A percentile compares a stretch with the other conserved stretches of the same genome.
These are phyloP conservation scores for Drosophila kanekoi DNA, from an alignment of 2,888 invertebrate genomes.

Conservation along the genomic window DNA sequence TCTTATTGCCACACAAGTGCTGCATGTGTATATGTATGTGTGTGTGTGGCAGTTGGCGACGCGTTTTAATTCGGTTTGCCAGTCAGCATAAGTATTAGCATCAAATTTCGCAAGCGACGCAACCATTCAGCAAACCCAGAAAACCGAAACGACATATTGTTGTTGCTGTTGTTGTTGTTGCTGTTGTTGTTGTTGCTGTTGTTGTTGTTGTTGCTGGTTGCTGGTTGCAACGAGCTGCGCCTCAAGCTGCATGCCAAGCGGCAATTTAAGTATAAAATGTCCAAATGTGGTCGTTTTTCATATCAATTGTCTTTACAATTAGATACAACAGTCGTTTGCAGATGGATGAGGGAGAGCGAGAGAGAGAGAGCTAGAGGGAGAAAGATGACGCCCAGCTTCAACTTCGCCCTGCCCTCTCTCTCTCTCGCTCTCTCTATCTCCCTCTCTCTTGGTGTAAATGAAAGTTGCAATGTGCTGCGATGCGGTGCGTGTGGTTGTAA, in stretches of 20 bases:
- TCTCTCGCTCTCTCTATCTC: constrained; percentile 10
- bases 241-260: constrained; percentile 66
- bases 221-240: constrained; percentile 37
- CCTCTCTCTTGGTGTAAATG: constrained; percentile 53
- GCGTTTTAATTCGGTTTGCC: constrained; percentile 48
- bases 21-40: not conserved
- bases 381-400: no score
- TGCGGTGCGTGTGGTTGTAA: constrained; percentile 82
- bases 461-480: constrained; percentile 74
- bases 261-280: constrained; percentile 79
- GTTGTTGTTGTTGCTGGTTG: no score
- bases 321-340: constrained; percentile 53
- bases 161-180: constrained; percentile 21
- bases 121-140: constrained; percentile 74
- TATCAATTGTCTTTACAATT: constrained; percentile 77
- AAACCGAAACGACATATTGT: constrained; percentile 72
- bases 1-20: constrained; percentile 51
- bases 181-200: constrained; percentile 24
- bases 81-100: constrained; percentile 50
- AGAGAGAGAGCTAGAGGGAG: no score
- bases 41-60: constrained; percentile 18
- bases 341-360: constrained; percentile 11
- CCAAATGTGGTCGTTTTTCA: constrained; percentile 75
- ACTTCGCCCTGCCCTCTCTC: no score
- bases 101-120: constrained; percentile 71